Percentiles rank a stretch among this genome's conserved stretches.
Conservation (phyloP, 2,888 invertebrate species). For the Iselma pallidipennis region DNA sequence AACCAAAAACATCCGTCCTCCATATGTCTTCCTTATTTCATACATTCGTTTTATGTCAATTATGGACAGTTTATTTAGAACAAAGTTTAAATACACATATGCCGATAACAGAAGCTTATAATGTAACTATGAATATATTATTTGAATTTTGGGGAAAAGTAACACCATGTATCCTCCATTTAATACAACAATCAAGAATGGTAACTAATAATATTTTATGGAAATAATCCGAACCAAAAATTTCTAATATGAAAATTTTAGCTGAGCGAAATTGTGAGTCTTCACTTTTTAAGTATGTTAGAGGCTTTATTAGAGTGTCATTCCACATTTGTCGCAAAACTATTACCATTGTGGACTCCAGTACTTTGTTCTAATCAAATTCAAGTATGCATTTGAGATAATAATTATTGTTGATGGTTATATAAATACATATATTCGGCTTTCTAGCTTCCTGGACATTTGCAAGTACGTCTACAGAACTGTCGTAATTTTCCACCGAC, state of each 20-base stretch:
- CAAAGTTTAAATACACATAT: slow-evolving; percentile 72
- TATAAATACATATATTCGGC: slow-evolving; percentile 17
- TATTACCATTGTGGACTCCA: slow-evolving; percentile 95
- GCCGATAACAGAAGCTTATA: slow-evolving; percentile 72
- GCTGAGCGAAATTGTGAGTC: slow-evolving; percentile 97
- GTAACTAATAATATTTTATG: slow-evolving; percentile 59
- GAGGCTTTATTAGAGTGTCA: slow-evolving; percentile 95
- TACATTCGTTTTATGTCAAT: slow-evolving; percentile 95
- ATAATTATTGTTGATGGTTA: background rate
- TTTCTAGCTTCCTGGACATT: slow-evolving; percentile 82
- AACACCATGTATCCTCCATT: slow-evolving; percentile 91
- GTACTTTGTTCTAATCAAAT: slow-evolving; percentile 90
- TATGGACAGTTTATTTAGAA: slow-evolving; percentile 99
- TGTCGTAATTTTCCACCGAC: slow-evolving; percentile 82
- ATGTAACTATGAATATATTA: slow-evolving; percentile 77
- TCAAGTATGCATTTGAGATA: slow-evolving; percentile 67
- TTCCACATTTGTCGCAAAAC: slow-evolving; percentile 87
- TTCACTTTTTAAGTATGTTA: slow-evolving; percentile 92
- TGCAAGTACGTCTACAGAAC: slow-evolving; percentile 83
- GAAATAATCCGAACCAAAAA: slow-evolving; percentile 2
- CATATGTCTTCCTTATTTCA: slow-evolving; percentile 97
- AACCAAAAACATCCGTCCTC: slow-evolving; percentile 86
- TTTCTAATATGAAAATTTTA: slow-evolving; percentile 51
- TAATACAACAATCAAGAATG: slow-evolving; percentile 89
- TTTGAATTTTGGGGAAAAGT: slow-evolving; percentile 99